These are phyloP conservation scores for Orchesella flavescens DNA, from an alignment of 2,888 invertebrate species.

Conservation along the genomic window DNA sequence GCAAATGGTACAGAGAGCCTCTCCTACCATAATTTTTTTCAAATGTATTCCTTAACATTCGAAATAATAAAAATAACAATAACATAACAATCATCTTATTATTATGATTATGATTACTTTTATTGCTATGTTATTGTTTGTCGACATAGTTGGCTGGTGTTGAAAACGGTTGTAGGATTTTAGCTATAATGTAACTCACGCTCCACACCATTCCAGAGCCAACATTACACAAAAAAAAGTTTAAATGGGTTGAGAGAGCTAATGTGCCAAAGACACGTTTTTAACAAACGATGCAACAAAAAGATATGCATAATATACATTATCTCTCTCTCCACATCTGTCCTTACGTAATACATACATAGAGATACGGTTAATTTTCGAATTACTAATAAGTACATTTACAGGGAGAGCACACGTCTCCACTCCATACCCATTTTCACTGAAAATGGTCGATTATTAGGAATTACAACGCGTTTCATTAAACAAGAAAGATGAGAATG, in stretches of 20 bases:
- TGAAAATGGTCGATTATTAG: conserved; percentile 37
- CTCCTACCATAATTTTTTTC: conserved; percentile 13
- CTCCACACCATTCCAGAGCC: too few species aligned
- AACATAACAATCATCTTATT: conserved; percentile 50
- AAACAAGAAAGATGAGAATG: conserved; percentile 46
- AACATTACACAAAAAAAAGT: too few species aligned
- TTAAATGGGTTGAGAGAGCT: too few species aligned
- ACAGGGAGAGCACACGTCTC: conserved; percentile 25
- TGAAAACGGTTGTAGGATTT: conserved; percentile 22
- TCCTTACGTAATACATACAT: conserved; percentile 45
- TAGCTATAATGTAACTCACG: too few species aligned
- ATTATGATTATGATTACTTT: conserved; percentile 60
- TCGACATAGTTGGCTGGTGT: conserved; percentile 56
- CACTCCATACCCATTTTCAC: conserved; percentile 25
- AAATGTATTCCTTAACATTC: conserved; percentile 44
- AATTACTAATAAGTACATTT: conserved; percentile 39
- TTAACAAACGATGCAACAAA: conserved; percentile 5
- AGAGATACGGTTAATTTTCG: conserved; percentile 54
- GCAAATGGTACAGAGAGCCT: neutral
- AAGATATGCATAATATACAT: conserved; percentile 41
- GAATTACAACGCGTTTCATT: conserved; percentile 53
- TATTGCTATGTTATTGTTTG: conserved; percentile 54
- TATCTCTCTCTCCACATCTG: conserved; percentile 22
- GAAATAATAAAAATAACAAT: conserved; percentile 43
- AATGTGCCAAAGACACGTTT: too few species aligned